Evolutionary conservation across 1,140 invertebrate species (phyloP), one percentile per base, ranked within the genome.

Genomic region (Drosophila chauvacae): DNA sequence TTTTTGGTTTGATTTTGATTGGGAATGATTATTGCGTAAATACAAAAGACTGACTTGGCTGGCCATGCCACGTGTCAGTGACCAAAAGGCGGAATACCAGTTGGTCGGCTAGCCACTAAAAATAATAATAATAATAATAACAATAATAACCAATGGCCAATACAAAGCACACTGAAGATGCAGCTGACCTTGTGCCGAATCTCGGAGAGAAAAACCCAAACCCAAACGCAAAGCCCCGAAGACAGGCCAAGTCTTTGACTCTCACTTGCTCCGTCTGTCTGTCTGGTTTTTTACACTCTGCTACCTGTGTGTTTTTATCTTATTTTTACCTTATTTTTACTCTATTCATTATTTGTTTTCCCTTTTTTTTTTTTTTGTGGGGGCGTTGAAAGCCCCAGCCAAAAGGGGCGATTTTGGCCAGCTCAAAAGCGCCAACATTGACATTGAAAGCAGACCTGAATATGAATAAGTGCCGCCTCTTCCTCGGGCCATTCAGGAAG

Each of bases 121-220:
- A 37, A 37, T 37, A 55, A 55, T 39, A 53, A 35, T 35, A 11
- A 53, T 53, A 53, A 35, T 50, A 51, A 51, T 28, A 47, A 10
- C 33, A 20, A 56, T 23, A 55, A 55, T 37, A 55, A 10, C 33
- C 33, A 55, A 55, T 23, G 1, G 4, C 51, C 50, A 41, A 66
- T 28, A 69, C 18, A 41, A 55, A 44, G 23, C 23, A 64, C 45
- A 44, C 74, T 72, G 84, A 87, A 86, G 84, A 87, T 87, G 83
- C 83, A 87, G 83, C 84, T 80, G 83, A 87, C 83, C 83, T 87
- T 87, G 83, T 88, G 83, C 83, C 79, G 83, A 88, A 87, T 87
- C 83, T 83, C 28, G 20, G 30, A 60, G 35, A 55, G 39, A 63
- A 50, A 76, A 75, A 62, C 20, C 59, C 72, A 76, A 74, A 56